Evolutionary conservation across 2,888 invertebrate genomes (phyloP), one percentile per base, ranked within the genome.

Genomic region (Brenthis hecate): DNA sequence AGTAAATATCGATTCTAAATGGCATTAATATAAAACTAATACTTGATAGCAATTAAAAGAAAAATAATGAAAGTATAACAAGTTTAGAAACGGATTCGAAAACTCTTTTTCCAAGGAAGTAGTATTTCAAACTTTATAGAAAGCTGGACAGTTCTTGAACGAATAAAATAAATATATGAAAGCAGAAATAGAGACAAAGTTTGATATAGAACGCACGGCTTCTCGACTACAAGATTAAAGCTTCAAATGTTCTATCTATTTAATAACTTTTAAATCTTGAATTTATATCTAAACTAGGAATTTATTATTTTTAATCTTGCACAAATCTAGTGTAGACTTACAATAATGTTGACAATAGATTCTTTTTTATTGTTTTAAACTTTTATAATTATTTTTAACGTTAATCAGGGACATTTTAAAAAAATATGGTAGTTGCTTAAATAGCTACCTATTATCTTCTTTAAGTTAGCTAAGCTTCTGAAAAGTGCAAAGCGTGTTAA

Each of bases 151-250:
- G 70, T 69, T 70, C 67, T 72, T 66, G 61, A 67, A 65, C 64
- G 72, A 70, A 70, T 72, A 70, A 73, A 72, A 72, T 70, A 66
- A 73, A 72, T 70, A 60, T 72, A 73, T 72, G 68, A 70, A 73
- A 71, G 68, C 66, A 65, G 72, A 69, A 70, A 69, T 72, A 71
- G 68, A 73, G 67, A 72, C 72, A 67, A 73, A 73, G 70, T 71
- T 73, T 69, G 68, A 71, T 73, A 72, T 68, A 71, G 68, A 73
- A 73, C 69, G 63, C 69, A 71, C 68, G 68, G 66, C 69, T 72
- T 70, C 68, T 69, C 69, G 66, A 71, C 70, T 73, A 68, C 68
- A 53, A 65, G 65, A 73, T 74, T 71, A 71, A 70, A 72, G 66
- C 66, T 74, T 74, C 68, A 68, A 67, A 60, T 64, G 63, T 60